These are phyloP conservation scores for Pelosia muscerda DNA, from an alignment of 2,888 invertebrate species.

Conservation along the genomic window DNA sequence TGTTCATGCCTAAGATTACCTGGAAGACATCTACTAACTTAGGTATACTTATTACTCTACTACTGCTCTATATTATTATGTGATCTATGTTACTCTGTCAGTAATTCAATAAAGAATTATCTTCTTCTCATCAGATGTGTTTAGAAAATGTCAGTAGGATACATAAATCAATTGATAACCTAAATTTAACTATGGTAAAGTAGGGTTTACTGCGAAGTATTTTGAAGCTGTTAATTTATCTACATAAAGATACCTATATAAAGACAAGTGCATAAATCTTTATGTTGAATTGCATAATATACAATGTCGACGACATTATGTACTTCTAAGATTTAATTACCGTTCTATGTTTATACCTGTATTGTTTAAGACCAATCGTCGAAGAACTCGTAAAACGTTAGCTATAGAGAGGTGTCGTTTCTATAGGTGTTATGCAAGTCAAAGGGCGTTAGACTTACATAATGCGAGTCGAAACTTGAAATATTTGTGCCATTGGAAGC, in stretches of 20 bases:
- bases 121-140: not conserved
- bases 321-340: conserved; percentile 5
- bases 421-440: conserved; percentile 27
- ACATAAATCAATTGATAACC: not conserved
- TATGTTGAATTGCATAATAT: not conserved
- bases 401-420: conserved; percentile 15
- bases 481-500: conserved; percentile 42
- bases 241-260: not conserved
- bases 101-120: not conserved
- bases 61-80: no score
- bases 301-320: not conserved
- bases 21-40: not conserved
- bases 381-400: conserved; percentile 17
- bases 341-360: not conserved
- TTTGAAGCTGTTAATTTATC: not conserved
- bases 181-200: no score
- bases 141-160: not conserved
- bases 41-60: no score
- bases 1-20: not conserved
- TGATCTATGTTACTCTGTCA: not conserved
- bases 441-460: conserved; percentile 37
- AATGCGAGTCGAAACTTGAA: conserved; percentile 28
- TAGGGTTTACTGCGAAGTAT: no score
- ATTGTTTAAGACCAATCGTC: conserved; percentile 8
- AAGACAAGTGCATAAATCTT: no score